These are phyloP conservation scores for Agrilus cyanescens DNA, from an alignment of 2,888 invertebrate species.

Conservation along the genomic window DNA sequence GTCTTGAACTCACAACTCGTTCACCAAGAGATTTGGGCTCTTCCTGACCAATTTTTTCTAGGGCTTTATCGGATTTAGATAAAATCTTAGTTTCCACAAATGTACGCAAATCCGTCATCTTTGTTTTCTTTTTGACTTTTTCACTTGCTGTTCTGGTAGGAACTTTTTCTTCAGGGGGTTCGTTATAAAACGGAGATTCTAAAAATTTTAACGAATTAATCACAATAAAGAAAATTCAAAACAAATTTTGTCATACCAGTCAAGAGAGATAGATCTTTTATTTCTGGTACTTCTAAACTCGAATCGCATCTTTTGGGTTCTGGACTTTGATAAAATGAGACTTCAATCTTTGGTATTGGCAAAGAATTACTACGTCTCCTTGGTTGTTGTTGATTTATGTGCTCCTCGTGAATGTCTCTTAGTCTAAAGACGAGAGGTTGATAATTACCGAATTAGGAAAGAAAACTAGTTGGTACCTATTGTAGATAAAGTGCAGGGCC, in stretches of 20 bases:
- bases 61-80: slow-evolving; percentile 82
- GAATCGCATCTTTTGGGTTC: slow-evolving; percentile 51
- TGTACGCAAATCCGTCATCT: slow-evolving; percentile 83
- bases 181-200: slow-evolving; percentile 38
- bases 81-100: slow-evolving; percentile 86
- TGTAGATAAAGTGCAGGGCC: slow-evolving; percentile 86
- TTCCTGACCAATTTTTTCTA: slow-evolving; percentile 80
- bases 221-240: not conserved
- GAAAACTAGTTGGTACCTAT: slow-evolving; percentile 46
- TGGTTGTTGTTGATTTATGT: slow-evolving; percentile 62
- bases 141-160: slow-evolving; percentile 63
- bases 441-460: too few species aligned
- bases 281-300: slow-evolving; percentile 54
- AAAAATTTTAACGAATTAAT: slow-evolving; percentile 12
- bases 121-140: slow-evolving; percentile 74
- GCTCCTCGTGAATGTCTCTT: slow-evolving; percentile 78
- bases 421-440: slow-evolving; percentile 59
- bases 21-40: slow-evolving; percentile 45
- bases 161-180: slow-evolving; percentile 34
- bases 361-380: slow-evolving; percentile 84
- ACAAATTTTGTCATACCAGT: slow-evolving; percentile 36
- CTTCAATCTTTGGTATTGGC: slow-evolving; percentile 87
- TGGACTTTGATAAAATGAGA: slow-evolving; percentile 71
- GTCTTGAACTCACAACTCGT: slow-evolving; percentile 51
- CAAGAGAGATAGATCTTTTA: slow-evolving; percentile 51